Evolutionary conservation across 1,140 invertebrate species (phyloP), one percentile per base, ranked within the genome.

Genomic region (Eciton burchellii): DNA sequence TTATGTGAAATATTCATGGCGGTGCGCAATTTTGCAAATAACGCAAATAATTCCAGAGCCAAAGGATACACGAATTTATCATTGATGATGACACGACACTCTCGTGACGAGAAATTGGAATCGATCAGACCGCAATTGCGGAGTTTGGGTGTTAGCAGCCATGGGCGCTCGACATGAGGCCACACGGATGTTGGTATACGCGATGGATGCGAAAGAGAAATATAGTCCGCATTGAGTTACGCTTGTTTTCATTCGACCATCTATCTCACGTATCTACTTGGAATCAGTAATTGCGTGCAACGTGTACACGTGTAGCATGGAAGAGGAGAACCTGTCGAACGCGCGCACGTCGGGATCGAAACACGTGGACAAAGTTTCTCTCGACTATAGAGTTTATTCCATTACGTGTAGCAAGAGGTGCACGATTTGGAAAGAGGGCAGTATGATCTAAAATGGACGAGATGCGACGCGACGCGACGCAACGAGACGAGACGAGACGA

Each of bases 51-150:
- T n/a, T n/a, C n/a, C n/a, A 35, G 6, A 35, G 35, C 6, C 35
- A 35, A 35, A 35, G 35, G 35, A 35, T 21, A 43, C 11, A 12
- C 14, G 29, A 16, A 14, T 56, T 41, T 24, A 41, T 12, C 5
- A 6, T 41, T 41, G n/a, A 57, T 43, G n/a, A n/a, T n/a, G n/a
- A 72, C 6, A 29, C 21, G 3, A 35, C 41, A 16, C 26, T 11
- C 11, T 49, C 24, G n/a, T 16, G 16, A 24, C 12, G 57, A 47
- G 12, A 63, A 76, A 76, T 76, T 52, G 16, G n/a, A 52, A 76
- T 35, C 19, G 63, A 76, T 76, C 9, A 11, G 60, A 63, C 11
- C 6, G 19, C 35, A 19, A 63, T 63, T 43, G 0, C n/a, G 41
- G n/a, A 49, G 35, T 29, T 62, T 24, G 59, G 26, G 56, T 52